Percentiles rank a stretch among this genome's conserved stretches.
Evolutionary conservation across 1,140 invertebrate genomes (phyloP).

Genomic region (Polypedilum vanderplanki): DNA sequence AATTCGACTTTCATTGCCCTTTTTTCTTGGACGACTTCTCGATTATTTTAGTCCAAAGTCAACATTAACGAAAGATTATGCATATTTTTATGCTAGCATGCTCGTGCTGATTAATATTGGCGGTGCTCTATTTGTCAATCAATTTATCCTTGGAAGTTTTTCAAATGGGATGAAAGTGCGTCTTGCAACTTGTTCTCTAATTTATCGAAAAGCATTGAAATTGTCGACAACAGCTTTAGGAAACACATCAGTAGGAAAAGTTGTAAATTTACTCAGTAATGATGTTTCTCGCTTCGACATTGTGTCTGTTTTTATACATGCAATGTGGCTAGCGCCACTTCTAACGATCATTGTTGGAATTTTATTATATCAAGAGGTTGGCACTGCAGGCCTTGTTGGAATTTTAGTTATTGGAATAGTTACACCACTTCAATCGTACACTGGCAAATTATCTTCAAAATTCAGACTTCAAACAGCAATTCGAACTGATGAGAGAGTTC

Average conservation of each 20-base stretch:
- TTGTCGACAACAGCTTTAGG: constrained; percentile 57
- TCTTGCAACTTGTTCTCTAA: constrained; percentile 56
- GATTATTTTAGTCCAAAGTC: constrained; percentile 35
- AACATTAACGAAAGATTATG: constrained; percentile 42
- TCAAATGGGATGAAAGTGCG: constrained; percentile 54
- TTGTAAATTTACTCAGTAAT: constrained; percentile 77
- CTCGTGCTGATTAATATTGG: constrained; percentile 49
- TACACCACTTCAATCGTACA: constrained; percentile 65
- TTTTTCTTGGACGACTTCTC: constrained; percentile 22
- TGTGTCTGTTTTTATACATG: constrained; percentile 52
- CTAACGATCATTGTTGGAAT: constrained; percentile 54
- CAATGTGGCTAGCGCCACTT: constrained; percentile 60
- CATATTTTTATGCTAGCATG: constrained; percentile 52
- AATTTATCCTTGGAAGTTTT: constrained; percentile 53
- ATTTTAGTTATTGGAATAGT: constrained; percentile 60
- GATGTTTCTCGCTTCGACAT: constrained; percentile 63
- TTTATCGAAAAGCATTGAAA: constrained; percentile 58
- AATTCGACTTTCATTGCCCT: constrained; percentile 23
- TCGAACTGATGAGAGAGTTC: constrained; percentile 66
- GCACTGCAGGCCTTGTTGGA: constrained; percentile 59
- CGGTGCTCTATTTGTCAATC: constrained; percentile 51
- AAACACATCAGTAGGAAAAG: constrained; percentile 68
- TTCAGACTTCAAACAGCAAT: constrained; percentile 56
- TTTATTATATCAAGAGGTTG: constrained; percentile 58
- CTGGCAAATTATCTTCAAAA: constrained; percentile 58